phyloP scores from a whole-genome alignment of 2,797 vertebrate genomes.

The Enteromius trimaculatus region DNA sequence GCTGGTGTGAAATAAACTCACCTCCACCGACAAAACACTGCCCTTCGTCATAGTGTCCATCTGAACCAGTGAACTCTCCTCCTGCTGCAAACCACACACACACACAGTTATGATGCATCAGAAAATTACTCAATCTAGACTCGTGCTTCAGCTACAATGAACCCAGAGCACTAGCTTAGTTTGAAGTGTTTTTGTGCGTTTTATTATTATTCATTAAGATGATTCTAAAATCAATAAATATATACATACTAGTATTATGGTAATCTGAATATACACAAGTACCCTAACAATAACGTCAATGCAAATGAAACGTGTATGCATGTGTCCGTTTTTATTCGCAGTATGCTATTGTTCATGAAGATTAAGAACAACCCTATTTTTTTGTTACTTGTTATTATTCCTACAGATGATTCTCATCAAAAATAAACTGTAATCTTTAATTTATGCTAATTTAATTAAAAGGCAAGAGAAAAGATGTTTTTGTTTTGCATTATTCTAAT shows the following conservation, averaged over 20 bases:
- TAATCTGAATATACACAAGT: neutral
- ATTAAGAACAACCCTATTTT: neutral
- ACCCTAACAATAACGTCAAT: neutral
- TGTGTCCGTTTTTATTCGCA: neutral
- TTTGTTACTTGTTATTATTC: neutral
- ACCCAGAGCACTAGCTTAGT: neutral
- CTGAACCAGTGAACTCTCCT: slow-evolving; percentile 69
- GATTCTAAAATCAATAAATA: neutral
- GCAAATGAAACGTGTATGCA: neutral
- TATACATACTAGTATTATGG: neutral
- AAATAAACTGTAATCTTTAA: neutral
- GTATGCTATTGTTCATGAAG: neutral
- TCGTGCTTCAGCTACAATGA: neutral
- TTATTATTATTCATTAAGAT: neutral
- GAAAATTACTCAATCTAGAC: neutral
- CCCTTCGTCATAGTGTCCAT: slow-evolving; percentile 68
- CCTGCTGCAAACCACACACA: slow-evolving; percentile 58
- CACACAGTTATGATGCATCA: neutral
- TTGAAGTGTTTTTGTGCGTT: neutral
- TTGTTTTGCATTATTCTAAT: neutral
- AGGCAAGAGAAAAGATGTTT: neutral
- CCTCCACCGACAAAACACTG: slow-evolving; percentile 73
- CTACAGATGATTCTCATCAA: neutral
- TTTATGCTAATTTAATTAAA: neutral
- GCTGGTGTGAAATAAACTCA: slow-evolving; percentile 58